Conservation (phyloP, 2,113 vertebrate genomes). For the Guaruba guarouba region DNA sequence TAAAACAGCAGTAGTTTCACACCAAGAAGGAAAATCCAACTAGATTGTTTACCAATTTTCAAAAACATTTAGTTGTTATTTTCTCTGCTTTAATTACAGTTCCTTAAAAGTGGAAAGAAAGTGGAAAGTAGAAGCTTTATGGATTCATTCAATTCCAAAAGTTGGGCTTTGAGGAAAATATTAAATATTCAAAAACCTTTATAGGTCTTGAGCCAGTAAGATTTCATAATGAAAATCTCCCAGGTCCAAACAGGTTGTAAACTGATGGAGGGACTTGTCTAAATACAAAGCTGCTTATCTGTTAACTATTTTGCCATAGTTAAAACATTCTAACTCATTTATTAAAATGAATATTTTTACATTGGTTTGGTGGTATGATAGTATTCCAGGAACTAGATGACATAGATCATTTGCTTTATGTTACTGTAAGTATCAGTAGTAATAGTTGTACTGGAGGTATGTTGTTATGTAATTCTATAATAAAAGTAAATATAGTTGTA, state of each 20-base stretch:
- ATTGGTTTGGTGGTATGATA: not conserved
- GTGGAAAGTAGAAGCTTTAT: not conserved
- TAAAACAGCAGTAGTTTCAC: not conserved
- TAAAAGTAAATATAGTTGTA: not conserved
- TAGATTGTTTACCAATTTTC: not conserved
- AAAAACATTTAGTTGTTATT: not conserved
- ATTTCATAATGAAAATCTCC: not conserved
- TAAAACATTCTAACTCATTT: not conserved
- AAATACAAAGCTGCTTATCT: not conserved
- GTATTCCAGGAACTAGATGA: not conserved
- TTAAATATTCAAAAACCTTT: not conserved
- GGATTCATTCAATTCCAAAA: not conserved
- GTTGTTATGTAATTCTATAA: not conserved
- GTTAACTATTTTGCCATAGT: not conserved
- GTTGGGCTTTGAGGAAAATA: not conserved
- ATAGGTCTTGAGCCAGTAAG: not conserved
- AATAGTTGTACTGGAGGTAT: not conserved
- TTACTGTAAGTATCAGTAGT: not conserved
- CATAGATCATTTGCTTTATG: not conserved
- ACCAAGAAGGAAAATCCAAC: not conserved
- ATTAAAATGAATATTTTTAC: not conserved
- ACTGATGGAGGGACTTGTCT: not conserved
- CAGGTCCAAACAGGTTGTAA: not conserved
- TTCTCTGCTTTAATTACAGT: not conserved
- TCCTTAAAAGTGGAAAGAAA: not conserved